A percentile compares a stretch with the other conserved stretches of the same genome.
These are phyloP conservation scores for Agonopterix alstromeriana DNA, from an alignment of 2,888 invertebrate species.

Conservation along the genomic window DNA sequence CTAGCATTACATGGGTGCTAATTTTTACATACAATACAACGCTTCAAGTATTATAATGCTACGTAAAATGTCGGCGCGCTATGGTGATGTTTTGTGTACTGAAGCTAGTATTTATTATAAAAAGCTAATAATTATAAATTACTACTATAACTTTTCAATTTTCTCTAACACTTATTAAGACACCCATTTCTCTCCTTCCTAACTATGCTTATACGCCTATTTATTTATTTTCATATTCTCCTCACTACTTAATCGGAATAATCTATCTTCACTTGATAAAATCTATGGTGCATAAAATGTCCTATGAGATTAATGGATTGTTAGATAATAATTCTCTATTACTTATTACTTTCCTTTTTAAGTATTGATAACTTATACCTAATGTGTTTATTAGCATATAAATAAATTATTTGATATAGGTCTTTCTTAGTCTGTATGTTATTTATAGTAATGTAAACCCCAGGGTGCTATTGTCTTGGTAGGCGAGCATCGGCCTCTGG, in stretches of 20 bases:
- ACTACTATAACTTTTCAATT: slow-evolving; percentile 8
- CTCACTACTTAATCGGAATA: not conserved
- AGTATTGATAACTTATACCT: slow-evolving; percentile 30
- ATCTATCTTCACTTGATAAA: slow-evolving; percentile 19
- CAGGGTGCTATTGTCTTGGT: slow-evolving; percentile 55
- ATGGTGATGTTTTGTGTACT: not conserved
- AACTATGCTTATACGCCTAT: slow-evolving; percentile 25
- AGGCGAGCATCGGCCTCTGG: not conserved
- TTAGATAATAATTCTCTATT: slow-evolving; percentile 32
- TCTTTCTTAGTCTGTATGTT: slow-evolving; percentile 14
- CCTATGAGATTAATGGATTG: slow-evolving; percentile 42
- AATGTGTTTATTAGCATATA: slow-evolving; percentile 22
- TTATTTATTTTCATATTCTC: slow-evolving; percentile 21
- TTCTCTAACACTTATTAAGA: slow-evolving; percentile 21
- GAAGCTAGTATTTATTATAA: slow-evolving; percentile 7
- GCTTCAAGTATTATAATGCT: slow-evolving; percentile 8
- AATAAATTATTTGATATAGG: slow-evolving; percentile 21
- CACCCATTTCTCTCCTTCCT: slow-evolving; percentile 28
- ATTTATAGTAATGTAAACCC: slow-evolving; percentile 21
- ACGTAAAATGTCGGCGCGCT: not conserved
- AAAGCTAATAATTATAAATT: not conserved
- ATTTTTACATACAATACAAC: slow-evolving; percentile 32
- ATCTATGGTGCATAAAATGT: slow-evolving; percentile 55
- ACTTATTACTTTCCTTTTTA: slow-evolving; percentile 23
- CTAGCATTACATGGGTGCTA: slow-evolving; percentile 63